Percentiles rank a stretch among this genome's conserved stretches.
phyloP scores from a whole-genome alignment of 1,140 invertebrate species.

The Drosophila kurseongensis region DNA sequence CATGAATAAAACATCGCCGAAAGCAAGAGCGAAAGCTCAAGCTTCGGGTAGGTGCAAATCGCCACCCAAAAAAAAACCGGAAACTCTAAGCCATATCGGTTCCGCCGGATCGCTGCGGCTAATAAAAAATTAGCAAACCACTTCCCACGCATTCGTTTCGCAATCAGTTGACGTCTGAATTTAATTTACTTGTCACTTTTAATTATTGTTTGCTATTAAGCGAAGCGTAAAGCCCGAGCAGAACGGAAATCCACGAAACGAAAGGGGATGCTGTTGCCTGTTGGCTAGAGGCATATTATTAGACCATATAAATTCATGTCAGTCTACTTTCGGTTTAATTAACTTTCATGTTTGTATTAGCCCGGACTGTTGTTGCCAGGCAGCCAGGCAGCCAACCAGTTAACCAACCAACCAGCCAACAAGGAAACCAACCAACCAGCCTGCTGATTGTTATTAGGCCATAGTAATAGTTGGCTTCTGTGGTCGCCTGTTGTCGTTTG shows the following conservation, averaged over 20 bases:
- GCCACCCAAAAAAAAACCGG: constrained; percentile 4
- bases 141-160: constrained; percentile 14
- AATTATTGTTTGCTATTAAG: constrained; percentile 74
- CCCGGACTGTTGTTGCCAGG: constrained; percentile 42
- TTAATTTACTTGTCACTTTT: constrained; percentile 83
- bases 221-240: constrained; percentile 49
- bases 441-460: constrained; percentile 59
- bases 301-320: constrained; percentile 81
- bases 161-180: constrained; percentile 52
- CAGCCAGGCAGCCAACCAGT: constrained; percentile 8
- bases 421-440: background rate
- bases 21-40: constrained; percentile 6
- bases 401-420: background rate
- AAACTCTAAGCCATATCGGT: constrained; percentile 36
- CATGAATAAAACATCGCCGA: constrained; percentile 74
- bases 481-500: constrained; percentile 23
- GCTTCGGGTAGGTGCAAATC: constrained; percentile 41
- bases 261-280: constrained; percentile 3
- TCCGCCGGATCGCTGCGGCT: constrained; percentile 15
- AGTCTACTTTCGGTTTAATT: constrained; percentile 79
- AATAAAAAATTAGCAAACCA: constrained; percentile 67
- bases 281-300: constrained; percentile 70
- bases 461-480: constrained; percentile 48
- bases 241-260: constrained; percentile 3
- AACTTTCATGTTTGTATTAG: constrained; percentile 83